These are phyloP conservation scores for Cairina moschata DNA, from an alignment of 2,113 vertebrate genomes.

Conservation along the genomic window DNA sequence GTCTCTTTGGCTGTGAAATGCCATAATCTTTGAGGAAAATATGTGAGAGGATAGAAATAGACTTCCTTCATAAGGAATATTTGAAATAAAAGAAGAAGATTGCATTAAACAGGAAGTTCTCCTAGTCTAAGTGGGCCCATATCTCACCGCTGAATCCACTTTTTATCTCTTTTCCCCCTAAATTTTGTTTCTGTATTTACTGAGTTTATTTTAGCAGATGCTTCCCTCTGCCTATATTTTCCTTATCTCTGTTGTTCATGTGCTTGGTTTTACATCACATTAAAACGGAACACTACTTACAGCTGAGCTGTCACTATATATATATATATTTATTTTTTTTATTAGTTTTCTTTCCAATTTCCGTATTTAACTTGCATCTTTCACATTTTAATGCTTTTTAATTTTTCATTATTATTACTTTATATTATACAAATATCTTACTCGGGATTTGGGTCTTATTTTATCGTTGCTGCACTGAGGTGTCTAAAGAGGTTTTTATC, in stretches of 20 bases:
- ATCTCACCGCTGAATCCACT: background rate
- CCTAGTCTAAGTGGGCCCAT: background rate
- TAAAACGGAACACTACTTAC: background rate
- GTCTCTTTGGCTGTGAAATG: background rate
- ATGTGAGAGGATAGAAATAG: background rate
- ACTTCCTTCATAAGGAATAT: background rate
- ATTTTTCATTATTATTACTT: background rate
- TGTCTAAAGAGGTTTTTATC: background rate
- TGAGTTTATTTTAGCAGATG: background rate
- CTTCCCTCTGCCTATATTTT: slow-evolving; percentile 6
- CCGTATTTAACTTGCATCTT: background rate
- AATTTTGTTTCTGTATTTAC: background rate
- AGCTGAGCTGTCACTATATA: background rate
- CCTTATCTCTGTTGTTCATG: slow-evolving; percentile 44
- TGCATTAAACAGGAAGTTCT: background rate
- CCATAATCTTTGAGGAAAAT: background rate
- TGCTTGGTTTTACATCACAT: slow-evolving; percentile 32
- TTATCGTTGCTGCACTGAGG: background rate
- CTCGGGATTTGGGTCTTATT: background rate
- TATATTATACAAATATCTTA: background rate
- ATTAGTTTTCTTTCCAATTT: background rate
- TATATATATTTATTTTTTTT: background rate
- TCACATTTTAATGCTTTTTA: background rate
- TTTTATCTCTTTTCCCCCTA: background rate
- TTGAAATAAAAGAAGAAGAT: background rate